These are phyloP conservation scores for Nowickia ferox DNA, from an alignment of 2,888 invertebrate genomes.

Conservation along the genomic window DNA sequence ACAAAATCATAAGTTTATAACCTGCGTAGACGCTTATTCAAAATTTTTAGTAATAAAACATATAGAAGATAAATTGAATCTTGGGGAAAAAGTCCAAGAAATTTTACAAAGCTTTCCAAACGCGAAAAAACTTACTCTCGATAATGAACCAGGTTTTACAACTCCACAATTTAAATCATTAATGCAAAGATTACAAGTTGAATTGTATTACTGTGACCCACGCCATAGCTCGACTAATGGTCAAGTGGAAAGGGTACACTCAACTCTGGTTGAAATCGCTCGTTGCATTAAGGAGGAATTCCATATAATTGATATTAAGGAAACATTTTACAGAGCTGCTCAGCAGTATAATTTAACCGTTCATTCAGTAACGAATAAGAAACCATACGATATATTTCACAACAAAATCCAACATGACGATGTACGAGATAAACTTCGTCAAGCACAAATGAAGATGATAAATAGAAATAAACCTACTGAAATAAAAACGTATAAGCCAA, in stretches of 20 bases:
- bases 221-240: constrained; percentile 5
- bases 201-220: constrained; percentile 29
- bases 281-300: constrained; percentile 12
- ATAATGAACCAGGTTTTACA: constrained; percentile 24
- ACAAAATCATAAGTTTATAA: constrained; percentile 26
- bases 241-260: background rate
- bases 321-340: constrained; percentile 18
- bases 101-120: constrained; percentile 7
- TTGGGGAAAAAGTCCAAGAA: constrained; percentile 1
- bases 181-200: constrained; percentile 22
- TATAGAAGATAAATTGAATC: constrained; percentile 28
- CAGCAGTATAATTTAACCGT: background rate
- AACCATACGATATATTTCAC: too few species aligned
- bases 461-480: constrained; percentile 22
- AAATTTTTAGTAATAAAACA: constrained; percentile 25
- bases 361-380: too few species aligned
- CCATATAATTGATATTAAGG: constrained; percentile 13
- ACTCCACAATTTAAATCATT: constrained; percentile 25
- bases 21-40: constrained; percentile 35
- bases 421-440: constrained; percentile 20
- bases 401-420: too few species aligned
- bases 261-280: constrained; percentile 1
- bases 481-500: constrained; percentile 1
- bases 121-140: constrained; percentile 10
- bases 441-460: background rate